These are phyloP conservation scores for Pseudomyrmex gracilis DNA, from an alignment of 1,140 invertebrate species.

Conservation along the genomic window DNA sequence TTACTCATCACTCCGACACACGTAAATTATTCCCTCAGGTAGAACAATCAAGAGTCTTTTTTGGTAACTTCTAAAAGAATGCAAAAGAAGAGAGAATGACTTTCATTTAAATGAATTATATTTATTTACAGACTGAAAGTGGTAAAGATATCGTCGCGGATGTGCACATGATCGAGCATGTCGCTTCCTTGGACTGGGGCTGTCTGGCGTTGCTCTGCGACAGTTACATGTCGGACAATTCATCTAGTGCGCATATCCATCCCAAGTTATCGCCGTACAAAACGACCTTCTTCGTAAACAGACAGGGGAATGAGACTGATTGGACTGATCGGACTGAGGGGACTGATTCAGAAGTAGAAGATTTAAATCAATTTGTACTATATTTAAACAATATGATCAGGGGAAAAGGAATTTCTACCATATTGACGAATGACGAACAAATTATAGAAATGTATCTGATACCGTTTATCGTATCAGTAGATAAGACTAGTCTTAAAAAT, in stretches of 20 bases:
- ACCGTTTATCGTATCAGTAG: constrained; percentile 89
- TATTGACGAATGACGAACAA: constrained; percentile 74
- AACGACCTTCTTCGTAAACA: constrained; percentile 86
- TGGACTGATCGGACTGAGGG: too few species aligned
- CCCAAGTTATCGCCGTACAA: constrained; percentile 91
- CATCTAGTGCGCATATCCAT: constrained; percentile 87
- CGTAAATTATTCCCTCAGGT: constrained; percentile 76
- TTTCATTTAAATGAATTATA: constrained; percentile 79
- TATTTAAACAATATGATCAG: constrained; percentile 83
- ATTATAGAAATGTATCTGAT: constrained; percentile 85
- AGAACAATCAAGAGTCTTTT: neutral
- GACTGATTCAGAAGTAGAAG: constrained; percentile 71
- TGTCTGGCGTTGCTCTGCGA: constrained; percentile 88
- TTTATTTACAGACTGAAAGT: constrained; percentile 84
- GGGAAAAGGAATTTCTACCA: constrained; percentile 78
- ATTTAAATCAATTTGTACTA: constrained; percentile 80
- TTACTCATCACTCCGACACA: constrained; percentile 76
- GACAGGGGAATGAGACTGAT: constrained; percentile 67
- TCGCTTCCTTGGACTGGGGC: constrained; percentile 86
- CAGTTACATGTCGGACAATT: constrained; percentile 84
- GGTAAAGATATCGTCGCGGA: constrained; percentile 79
- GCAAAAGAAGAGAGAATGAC: constrained; percentile 7
- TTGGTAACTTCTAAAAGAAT: neutral
- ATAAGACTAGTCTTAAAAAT: constrained; percentile 88
- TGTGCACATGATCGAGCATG: constrained; percentile 85